These are phyloP conservation scores for Mastomys coucha DNA, from an alignment of 2,113 vertebrate species.

Conservation along the genomic window DNA sequence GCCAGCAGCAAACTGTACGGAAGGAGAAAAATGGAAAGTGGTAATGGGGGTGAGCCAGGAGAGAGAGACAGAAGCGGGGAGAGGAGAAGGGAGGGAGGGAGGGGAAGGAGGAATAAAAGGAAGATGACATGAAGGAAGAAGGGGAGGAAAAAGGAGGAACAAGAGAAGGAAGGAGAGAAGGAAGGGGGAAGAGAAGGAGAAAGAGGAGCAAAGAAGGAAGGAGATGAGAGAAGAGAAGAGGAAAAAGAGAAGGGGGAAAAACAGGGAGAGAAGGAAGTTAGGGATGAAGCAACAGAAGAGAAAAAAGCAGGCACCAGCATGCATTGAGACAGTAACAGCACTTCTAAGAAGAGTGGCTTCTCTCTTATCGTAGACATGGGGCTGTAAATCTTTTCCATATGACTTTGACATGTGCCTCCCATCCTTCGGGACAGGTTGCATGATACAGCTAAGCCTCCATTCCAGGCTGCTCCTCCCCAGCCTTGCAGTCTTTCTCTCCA, in stretches of 20 bases:
- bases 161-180: too few relatives aligned
- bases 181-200: too few relatives aligned
- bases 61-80: background rate
- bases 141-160: too few relatives aligned
- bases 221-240: too few relatives aligned
- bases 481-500: constrained; percentile 37
- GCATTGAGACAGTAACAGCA: background rate
- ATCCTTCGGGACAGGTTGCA: constrained; percentile 58
- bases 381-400: constrained; percentile 64
- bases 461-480: constrained; percentile 53
- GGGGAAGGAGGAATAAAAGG: rapidly evolving
- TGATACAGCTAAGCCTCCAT: constrained; percentile 35
- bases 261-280: too few relatives aligned
- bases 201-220: too few relatives aligned
- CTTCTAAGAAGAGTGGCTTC: constrained; percentile 35
- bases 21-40: background rate
- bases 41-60: too few relatives aligned
- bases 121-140: too few relatives aligned
- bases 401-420: constrained; percentile 54
- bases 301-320: background rate
- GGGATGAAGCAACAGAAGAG: background rate
- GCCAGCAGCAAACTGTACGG: background rate
- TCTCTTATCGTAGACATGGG: background rate
- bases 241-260: too few relatives aligned
- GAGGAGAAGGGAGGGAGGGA: rapidly evolving